phyloP scores from a whole-genome alignment of 2,113 vertebrate species.

The Mellivora capensis region DNA sequence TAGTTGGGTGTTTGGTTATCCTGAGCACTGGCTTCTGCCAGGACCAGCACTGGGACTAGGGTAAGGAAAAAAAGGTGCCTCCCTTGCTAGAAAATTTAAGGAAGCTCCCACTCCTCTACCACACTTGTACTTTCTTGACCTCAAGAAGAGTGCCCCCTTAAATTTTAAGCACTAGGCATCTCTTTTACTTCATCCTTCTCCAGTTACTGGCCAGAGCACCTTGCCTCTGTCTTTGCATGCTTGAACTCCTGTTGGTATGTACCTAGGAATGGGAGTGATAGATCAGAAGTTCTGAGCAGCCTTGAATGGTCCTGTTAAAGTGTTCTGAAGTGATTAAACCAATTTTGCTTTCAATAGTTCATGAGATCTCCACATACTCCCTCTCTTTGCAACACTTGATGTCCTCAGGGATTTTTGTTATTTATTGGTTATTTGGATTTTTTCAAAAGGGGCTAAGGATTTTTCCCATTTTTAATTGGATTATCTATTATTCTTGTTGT shows the following conservation, averaged over 20 bases:
- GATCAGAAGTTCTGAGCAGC: background rate
- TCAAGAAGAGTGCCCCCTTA: background rate
- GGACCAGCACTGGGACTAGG: background rate
- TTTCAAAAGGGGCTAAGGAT: background rate
- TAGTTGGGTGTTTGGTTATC: background rate
- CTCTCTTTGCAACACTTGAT: background rate
- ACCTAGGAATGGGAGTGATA: background rate
- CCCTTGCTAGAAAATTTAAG: background rate
- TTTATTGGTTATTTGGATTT: background rate
- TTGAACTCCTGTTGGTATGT: background rate
- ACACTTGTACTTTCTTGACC: background rate
- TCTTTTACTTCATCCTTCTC: background rate
- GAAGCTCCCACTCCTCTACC: background rate
- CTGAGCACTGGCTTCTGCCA: background rate
- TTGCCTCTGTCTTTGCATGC: background rate
- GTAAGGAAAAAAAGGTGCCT: background rate
- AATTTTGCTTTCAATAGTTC: background rate
- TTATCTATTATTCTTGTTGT: background rate
- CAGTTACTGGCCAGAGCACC: background rate
- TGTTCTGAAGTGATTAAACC: background rate
- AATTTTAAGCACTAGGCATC: background rate
- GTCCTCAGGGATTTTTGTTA: background rate
- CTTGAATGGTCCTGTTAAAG: background rate
- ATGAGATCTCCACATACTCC: background rate
- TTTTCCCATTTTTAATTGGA: background rate